Evolutionary conservation across 2,797 vertebrate genomes (phyloP).

Genomic region (Enteromius fasciolatus): DNA sequence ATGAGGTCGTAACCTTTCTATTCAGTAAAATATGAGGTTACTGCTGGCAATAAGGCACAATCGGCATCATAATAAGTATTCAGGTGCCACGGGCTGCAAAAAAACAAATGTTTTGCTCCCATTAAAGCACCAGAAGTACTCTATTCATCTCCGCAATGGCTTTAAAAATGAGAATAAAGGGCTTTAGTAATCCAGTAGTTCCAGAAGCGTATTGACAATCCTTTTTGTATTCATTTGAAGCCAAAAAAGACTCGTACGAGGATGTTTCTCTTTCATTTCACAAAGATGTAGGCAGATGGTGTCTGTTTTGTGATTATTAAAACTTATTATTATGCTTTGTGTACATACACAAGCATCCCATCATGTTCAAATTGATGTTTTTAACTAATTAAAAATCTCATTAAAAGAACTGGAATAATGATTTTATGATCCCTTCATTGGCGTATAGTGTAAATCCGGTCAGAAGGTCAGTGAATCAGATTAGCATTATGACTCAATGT

Average conservation of each 20-base stretch:
- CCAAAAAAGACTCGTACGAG: background rate
- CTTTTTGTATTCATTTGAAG: background rate
- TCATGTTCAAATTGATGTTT: conserved; percentile 18
- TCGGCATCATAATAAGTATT: conserved; percentile 5
- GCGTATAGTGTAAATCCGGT: conserved; percentile 30
- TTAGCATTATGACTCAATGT: conserved; percentile 32
- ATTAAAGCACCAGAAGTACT: conserved; percentile 24
- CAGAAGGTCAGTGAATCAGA: conserved; percentile 30
- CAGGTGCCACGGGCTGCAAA: conserved; percentile 12
- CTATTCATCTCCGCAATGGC: conserved; percentile 8
- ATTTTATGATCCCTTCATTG: conserved; percentile 5
- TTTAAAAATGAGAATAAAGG: conserved; percentile 9
- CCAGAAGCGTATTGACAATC: background rate
- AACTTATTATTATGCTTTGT: background rate
- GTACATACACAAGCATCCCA: conserved; percentile 18
- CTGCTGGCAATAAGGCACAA: conserved; percentile 12
- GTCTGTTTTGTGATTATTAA: conserved; percentile 22
- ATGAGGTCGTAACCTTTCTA: conserved; percentile 20
- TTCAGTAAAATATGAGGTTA: conserved; percentile 7
- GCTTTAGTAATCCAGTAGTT: conserved; percentile 2
- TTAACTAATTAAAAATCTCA: conserved; percentile 47
- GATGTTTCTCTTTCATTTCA: conserved; percentile 3
- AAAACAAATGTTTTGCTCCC: conserved; percentile 10
- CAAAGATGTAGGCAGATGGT: conserved; percentile 31
- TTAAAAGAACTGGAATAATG: conserved; percentile 23